A percentile compares a stretch with the other conserved stretches of the same genome.
Conservation (phyloP, 2,888 invertebrate species). For the Altica lythri region DNA sequence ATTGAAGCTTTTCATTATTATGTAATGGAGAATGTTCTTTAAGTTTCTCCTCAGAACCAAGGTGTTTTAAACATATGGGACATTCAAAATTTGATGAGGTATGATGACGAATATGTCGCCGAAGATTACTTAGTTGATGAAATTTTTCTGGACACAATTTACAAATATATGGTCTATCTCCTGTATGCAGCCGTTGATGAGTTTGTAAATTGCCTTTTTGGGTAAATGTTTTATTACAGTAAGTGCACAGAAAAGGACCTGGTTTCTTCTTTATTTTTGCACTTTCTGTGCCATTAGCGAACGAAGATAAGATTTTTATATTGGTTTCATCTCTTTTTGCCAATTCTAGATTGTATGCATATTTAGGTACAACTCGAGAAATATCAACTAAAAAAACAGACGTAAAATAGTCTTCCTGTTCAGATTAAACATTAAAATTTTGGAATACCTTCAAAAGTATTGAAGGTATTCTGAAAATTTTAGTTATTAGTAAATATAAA, state of each 20-base stretch:
- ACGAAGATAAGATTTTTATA: too few species aligned
- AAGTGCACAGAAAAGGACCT: background rate
- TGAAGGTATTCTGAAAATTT: too few species aligned
- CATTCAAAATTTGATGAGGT: background rate
- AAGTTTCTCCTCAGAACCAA: background rate
- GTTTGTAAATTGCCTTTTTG: constrained; percentile 14
- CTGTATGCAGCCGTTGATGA: constrained; percentile 8
- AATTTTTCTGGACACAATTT: constrained; percentile 3
- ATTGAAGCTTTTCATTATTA: background rate
- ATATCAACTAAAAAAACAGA: too few species aligned
- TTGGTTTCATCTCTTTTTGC: too few species aligned
- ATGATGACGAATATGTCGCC: constrained; percentile 6
- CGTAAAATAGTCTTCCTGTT: too few species aligned
- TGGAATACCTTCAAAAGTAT: too few species aligned
- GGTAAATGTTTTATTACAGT: constrained; percentile 4
- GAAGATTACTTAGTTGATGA: constrained; percentile 11
- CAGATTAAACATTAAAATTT: too few species aligned
- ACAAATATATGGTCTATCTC: constrained; percentile 9
- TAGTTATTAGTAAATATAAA: too few species aligned
- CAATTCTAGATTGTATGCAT: too few species aligned
- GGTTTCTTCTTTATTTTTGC: too few species aligned
- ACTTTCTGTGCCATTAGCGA: too few species aligned
- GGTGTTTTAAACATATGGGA: background rate
- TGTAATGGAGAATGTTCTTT: background rate
- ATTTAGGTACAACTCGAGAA: too few species aligned